Evolutionary conservation across 2,888 invertebrate genomes (phyloP), one percentile per base, ranked within the genome.

Genomic region (Ellobium chinense): DNA sequence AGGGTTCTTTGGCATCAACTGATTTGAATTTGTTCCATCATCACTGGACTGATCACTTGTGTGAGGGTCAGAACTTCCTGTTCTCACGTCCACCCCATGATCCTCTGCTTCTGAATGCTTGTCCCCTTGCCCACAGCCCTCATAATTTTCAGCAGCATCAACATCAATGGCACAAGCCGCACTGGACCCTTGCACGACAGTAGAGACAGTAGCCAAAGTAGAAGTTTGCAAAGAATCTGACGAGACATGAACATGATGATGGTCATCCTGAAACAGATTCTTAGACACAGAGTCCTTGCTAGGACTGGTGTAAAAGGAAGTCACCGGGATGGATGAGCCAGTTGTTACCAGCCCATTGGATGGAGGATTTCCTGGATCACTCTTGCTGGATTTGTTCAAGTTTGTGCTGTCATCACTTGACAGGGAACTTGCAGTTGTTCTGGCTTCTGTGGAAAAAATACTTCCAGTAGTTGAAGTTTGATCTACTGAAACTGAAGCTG

Each of bases 201-300:
- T 46, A 46, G 46, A 46, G 9, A 46, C 46, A 12, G 46, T 7
- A 46, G 46, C 9, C 9, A 18, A 7, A 46, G 46, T 12, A 69
- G 24, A 62, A 46, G 18, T 69, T 14, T 69, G 18, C 27, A 69
- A n/a, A 46, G 1, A 1, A 4, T 29, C 70, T 39, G 37, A 21
- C 21, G 21, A 34, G 18, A 69, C 58, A n/a, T n/a, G n/a, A n/a
- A n/a, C n/a, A n/a, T n/a, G n/a, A n/a, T n/a, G n/a, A 29, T n/a
- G 5, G 12, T 77, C n/a, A 62, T 34, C 46, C 34, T 39, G 70
- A 31, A 78, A 78, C 21, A 78, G 36, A 29, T 69, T 70, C 29
- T 78, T 78, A 2, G 24, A 7, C 54, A 69, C 62, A 70, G 27
- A 56, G 37, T 60, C 62, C 29, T 29, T 68, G 58, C 37, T 37